These are phyloP conservation scores for Heliothis peltigera DNA, from an alignment of 2,888 invertebrate species.

Conservation along the genomic window DNA sequence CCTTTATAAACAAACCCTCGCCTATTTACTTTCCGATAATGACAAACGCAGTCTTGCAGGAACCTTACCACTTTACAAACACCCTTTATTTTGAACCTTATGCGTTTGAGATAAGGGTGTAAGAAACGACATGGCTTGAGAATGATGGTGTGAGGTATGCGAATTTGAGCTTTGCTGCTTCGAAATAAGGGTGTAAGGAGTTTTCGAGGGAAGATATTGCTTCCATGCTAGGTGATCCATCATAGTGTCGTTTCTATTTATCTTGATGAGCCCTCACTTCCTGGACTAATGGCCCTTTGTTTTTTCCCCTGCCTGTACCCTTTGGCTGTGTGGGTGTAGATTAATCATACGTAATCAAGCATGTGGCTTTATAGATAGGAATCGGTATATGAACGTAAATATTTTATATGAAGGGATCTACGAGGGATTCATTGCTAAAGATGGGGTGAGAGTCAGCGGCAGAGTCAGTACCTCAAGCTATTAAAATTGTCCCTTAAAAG, in stretches of 20 bases:
- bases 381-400: background rate
- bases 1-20: slow-evolving; percentile 66
- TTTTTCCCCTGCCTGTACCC: slow-evolving; percentile 66
- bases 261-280: slow-evolving; percentile 87
- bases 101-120: slow-evolving; percentile 47
- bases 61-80: slow-evolving; percentile 59
- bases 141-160: slow-evolving; percentile 1
- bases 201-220: slow-evolving; percentile 65
- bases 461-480: too few relatives aligned
- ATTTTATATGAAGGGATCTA: background rate
- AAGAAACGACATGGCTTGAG: slow-evolving; percentile 2
- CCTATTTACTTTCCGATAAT: slow-evolving; percentile 79
- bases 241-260: slow-evolving; percentile 88
- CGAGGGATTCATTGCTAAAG: too few relatives aligned
- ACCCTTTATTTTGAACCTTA: slow-evolving; percentile 66
- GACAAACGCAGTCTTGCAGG: slow-evolving; percentile 74
- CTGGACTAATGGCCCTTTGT: slow-evolving; percentile 82
- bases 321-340: slow-evolving; percentile 10
- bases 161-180: slow-evolving; percentile 64
- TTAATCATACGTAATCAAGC: slow-evolving; percentile 18
- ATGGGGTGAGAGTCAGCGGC: too few relatives aligned
- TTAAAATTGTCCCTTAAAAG: too few relatives aligned
- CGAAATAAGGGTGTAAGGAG: slow-evolving; percentile 57
- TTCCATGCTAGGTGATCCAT: slow-evolving; percentile 81
- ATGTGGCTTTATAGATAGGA: slow-evolving; percentile 12